A percentile compares a stretch with the other conserved stretches of the same genome.
phyloP scores from a whole-genome alignment of 2,797 vertebrate genomes.

The Poeciliopsis paucimaculata region DNA sequence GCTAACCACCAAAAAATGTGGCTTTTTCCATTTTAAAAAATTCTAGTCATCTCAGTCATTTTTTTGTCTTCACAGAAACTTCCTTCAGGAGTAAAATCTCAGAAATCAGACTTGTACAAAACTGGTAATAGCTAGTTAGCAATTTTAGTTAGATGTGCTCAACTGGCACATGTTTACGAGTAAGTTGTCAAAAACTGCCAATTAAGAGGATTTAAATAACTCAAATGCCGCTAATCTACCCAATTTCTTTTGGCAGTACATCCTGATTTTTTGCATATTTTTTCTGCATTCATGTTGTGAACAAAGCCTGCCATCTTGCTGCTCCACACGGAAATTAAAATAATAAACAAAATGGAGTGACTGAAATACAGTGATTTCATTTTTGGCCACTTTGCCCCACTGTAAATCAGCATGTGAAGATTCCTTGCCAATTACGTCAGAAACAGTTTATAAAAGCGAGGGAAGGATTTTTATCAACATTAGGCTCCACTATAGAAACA shows the following conservation, averaged over 20 bases:
- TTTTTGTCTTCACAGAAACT: background rate
- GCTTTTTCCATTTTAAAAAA: background rate
- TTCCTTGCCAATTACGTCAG: background rate
- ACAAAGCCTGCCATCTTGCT: too few relatives aligned
- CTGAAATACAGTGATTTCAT: slow-evolving; percentile 2
- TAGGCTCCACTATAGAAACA: background rate
- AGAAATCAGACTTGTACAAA: background rate
- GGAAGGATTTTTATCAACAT: background rate
- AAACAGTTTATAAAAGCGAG: background rate
- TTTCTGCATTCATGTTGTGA: background rate
- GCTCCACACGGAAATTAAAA: background rate
- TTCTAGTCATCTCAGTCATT: background rate
- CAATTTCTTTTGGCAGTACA: background rate
- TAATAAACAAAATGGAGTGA: background rate
- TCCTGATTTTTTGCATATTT: background rate
- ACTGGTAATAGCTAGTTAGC: background rate
- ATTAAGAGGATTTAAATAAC: background rate
- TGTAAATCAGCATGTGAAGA: background rate
- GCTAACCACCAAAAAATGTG: background rate
- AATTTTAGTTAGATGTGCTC: background rate
- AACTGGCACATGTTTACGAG: background rate
- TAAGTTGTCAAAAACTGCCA: background rate
- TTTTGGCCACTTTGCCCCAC: background rate
- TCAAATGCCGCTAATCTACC: background rate
- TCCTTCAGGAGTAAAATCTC: background rate